Conservation (phyloP, 2,888 invertebrate genomes). For the Lepidochitona cinerea region DNA sequence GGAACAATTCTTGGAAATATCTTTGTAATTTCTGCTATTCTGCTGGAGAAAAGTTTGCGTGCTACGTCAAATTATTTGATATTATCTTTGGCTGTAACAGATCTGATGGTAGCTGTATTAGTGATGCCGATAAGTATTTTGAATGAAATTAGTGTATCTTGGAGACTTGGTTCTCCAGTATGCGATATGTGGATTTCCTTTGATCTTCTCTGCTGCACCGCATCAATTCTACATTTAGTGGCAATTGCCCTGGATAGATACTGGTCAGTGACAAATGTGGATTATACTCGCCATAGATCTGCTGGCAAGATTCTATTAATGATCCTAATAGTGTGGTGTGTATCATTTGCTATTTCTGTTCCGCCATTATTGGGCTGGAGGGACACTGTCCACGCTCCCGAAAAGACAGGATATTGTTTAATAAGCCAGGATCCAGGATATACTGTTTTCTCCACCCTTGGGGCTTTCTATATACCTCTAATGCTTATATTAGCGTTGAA, state of each 20-base stretch:
- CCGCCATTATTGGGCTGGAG: slow-evolving; percentile 83
- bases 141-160: slow-evolving; percentile 71
- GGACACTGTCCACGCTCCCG: slow-evolving; percentile 15
- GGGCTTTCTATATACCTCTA: slow-evolving; percentile 95
- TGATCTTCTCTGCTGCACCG: slow-evolving; percentile 95
- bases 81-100: slow-evolving; percentile 94
- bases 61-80: slow-evolving; percentile 96
- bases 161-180: slow-evolving; percentile 88
- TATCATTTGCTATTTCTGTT: slow-evolving; percentile 90
- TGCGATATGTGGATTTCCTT: slow-evolving; percentile 98
- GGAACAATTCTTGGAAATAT: slow-evolving; percentile 95
- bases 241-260: slow-evolving; percentile 96
- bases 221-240: slow-evolving; percentile 94
- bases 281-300: slow-evolving; percentile 93
- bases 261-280: slow-evolving; percentile 97
- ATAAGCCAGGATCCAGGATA: slow-evolving; percentile 87
- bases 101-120: slow-evolving; percentile 94
- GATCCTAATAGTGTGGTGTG: slow-evolving; percentile 91
- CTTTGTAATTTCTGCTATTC: slow-evolving; percentile 96
- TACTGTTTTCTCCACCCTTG: slow-evolving; percentile 96
- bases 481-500: slow-evolving; percentile 93
- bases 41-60: slow-evolving; percentile 90
- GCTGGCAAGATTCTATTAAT: slow-evolving; percentile 82
- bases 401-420: slow-evolving; percentile 79
- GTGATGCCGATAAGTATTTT: slow-evolving; percentile 73